Evolutionary conservation across 2,113 vertebrate genomes (phyloP).

Genomic region (Periophthalmus modestus): DNA sequence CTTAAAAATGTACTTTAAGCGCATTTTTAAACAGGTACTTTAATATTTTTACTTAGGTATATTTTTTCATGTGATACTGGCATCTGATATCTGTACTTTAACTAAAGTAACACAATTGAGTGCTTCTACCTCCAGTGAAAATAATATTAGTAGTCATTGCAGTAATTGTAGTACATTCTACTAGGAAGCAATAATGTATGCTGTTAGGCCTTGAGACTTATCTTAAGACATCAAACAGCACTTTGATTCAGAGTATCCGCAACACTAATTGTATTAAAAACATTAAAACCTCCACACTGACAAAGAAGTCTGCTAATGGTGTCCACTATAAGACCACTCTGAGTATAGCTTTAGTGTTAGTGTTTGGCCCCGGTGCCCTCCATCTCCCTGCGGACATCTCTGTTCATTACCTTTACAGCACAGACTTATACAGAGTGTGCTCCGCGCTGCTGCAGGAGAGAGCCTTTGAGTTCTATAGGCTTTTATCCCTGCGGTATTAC

Average conservation of each 20-base stretch:
- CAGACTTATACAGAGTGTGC: conserved; percentile 36
- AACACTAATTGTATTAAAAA: background rate
- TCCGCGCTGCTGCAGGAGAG: conserved; percentile 42
- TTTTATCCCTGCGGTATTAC: conserved; percentile 6
- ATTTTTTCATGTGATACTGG: too few species aligned
- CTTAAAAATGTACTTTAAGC: too few species aligned
- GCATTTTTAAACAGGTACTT: too few species aligned
- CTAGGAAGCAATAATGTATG: background rate
- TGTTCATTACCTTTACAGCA: conserved; percentile 39
- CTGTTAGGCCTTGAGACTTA: background rate
- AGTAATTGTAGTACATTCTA: too few species aligned
- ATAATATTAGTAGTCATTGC: too few species aligned
- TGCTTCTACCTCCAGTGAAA: too few species aligned
- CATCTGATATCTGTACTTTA: too few species aligned
- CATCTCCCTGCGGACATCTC: conserved; percentile 39
- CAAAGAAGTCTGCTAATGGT: conserved; percentile 18
- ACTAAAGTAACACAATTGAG: too few species aligned
- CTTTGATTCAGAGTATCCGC: background rate
- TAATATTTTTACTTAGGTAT: too few species aligned
- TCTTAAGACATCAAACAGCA: background rate
- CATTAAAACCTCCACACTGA: background rate
- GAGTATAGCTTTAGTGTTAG: conserved; percentile 36
- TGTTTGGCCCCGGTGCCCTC: conserved; percentile 9
- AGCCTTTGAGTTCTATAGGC: conserved; percentile 7
- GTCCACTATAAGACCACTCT: conserved; percentile 22